Conservation (phyloP, 2,113 vertebrate species). For the Laticauda laticaudata region DNA sequence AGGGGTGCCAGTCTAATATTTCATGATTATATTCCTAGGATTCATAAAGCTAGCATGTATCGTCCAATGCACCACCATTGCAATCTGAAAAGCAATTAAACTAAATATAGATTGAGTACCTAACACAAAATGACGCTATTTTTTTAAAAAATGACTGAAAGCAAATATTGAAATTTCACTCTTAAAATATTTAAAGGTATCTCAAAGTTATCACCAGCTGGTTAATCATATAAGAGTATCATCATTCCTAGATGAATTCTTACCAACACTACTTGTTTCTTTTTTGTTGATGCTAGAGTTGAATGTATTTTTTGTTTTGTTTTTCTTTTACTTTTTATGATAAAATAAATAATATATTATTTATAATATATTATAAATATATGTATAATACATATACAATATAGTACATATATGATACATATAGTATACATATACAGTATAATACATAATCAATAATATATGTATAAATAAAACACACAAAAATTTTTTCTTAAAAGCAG, state of each 20-base stretch:
- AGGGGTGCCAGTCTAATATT: not conserved
- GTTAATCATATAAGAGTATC: not conserved
- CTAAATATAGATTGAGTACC: not conserved
- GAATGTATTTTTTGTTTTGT: not conserved
- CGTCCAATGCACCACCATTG: not conserved
- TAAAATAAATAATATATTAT: not conserved
- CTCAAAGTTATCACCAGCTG: not conserved
- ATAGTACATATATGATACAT: too few relatives aligned
- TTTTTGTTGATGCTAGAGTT: not conserved
- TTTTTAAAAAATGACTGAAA: not conserved
- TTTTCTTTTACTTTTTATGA: not conserved
- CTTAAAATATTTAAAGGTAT: not conserved
- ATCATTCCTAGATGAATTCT: not conserved
- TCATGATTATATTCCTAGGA: not conserved
- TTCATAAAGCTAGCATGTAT: not conserved
- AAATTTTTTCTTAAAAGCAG: not conserved
- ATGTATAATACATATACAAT: too few relatives aligned
- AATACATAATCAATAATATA: too few relatives aligned
- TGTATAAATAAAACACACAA: not conserved
- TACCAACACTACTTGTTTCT: not conserved
- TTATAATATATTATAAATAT: too few relatives aligned
- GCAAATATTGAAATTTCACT: not conserved
- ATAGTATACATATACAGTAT: too few relatives aligned
- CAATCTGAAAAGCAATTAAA: not conserved
- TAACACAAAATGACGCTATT: not conserved